Evolutionary conservation across 2,113 vertebrate genomes (phyloP), one percentile per base, ranked within the genome.

Genomic region (Chaetura pelagica): DNA sequence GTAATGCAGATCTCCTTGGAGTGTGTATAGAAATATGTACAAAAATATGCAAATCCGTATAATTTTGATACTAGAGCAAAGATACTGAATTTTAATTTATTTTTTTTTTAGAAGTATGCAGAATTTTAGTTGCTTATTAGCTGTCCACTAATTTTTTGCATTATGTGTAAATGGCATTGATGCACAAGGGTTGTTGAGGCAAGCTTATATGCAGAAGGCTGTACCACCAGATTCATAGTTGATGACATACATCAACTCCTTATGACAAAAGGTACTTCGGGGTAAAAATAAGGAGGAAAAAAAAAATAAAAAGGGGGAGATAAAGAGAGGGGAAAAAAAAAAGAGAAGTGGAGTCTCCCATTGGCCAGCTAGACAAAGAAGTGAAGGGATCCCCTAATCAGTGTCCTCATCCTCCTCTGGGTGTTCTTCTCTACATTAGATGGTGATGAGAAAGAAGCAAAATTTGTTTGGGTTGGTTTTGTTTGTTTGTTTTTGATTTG

Each of bases 131-230:
- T 68, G 29, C 46, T 29, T 55, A 2, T 62, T 48, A 66, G 46
- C 32, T 48, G 20, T 71, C 48, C 22, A 3, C 15, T 78, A 34
- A 30, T 85, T 52, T 14, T 83, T 67, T 73, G 32, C 24, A 5
- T 61, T 52, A 32, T 2, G 2, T n/a, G 12, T 84, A 48, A 58
- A 61, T 46, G 14, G 7, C 2, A 0, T 22, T 42, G 15, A 15
- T 58, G 42, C 26, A 10, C 35, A 16, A 22, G 35, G 38, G 20
- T 9, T 38, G 18, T 5, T 73, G 73, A 6, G 22, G 21, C 12
- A 61, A 0, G 0, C 26, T 84, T 57, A 21, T 0, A 1, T 15
- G 44, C 40, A 29, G 54, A 49, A n/a, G 29, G 5, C 40, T 62
- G 6, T n/a, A 21, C 46, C 61, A 16, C 12, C 42, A 89, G n/a